Conservation (phyloP, 2,888 invertebrate species). For the Melieria omissa region DNA sequence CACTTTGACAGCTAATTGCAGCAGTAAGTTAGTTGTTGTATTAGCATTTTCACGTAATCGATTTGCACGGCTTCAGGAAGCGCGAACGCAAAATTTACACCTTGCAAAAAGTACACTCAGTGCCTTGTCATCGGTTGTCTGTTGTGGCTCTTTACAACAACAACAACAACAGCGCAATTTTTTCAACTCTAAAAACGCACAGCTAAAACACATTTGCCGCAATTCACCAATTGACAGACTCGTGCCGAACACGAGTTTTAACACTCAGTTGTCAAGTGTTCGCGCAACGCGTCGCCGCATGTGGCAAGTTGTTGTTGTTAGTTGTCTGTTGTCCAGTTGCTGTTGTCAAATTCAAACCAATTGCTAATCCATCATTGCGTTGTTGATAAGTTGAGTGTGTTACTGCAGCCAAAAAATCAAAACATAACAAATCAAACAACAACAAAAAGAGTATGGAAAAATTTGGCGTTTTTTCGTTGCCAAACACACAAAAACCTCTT, state of each 20-base stretch:
- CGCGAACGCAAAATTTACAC: not conserved
- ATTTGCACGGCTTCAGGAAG: slow-evolving; percentile 35
- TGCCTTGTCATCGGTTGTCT: no score
- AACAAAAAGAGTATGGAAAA: no score
- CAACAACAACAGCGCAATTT: not conserved
- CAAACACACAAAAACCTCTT: no score
- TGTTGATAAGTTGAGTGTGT: no score
- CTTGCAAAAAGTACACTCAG: not conserved
- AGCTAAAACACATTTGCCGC: not conserved
- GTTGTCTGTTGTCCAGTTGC: not conserved
- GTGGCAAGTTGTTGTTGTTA: not conserved
- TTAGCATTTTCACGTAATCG: slow-evolving; percentile 5
- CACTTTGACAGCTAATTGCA: no score
- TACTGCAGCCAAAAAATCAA: no score
- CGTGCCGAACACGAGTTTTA: slow-evolving; percentile 23
- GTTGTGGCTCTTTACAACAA: no score
- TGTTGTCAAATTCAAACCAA: slow-evolving; percentile 12
- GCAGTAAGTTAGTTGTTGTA: no score
- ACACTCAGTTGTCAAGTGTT: slow-evolving; percentile 14
- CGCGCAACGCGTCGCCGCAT: not conserved
- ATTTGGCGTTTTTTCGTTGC: no score
- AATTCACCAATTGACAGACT: slow-evolving; percentile 1
- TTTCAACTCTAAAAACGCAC: not conserved
- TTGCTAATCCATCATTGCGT: slow-evolving; percentile 5
- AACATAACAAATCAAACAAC: no score